phyloP scores from a whole-genome alignment of 2,113 vertebrate species.

The Galeopterus variegatus region DNA sequence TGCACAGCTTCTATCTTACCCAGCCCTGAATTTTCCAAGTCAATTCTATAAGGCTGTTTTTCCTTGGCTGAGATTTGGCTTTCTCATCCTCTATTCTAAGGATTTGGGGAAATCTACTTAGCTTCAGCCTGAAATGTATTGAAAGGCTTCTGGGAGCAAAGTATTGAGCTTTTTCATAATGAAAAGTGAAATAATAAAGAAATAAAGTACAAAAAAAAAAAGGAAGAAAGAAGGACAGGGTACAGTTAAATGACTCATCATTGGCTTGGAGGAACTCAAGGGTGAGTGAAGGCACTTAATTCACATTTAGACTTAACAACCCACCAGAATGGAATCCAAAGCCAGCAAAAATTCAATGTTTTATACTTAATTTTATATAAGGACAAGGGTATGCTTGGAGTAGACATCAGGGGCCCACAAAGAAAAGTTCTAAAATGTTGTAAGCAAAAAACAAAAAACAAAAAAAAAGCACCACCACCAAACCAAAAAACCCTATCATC shows the following conservation, averaged over 20 bases:
- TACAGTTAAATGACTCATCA: background rate
- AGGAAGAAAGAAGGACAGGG: background rate
- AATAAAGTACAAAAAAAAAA: background rate
- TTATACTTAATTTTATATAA: background rate
- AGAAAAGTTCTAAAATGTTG: background rate
- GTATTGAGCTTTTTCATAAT: background rate
- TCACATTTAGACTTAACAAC: background rate
- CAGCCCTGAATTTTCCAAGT: background rate
- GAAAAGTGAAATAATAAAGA: background rate
- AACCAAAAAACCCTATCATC: background rate
- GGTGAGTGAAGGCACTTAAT: background rate
- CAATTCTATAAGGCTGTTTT: background rate
- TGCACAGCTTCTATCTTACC: background rate
- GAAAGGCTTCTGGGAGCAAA: background rate
- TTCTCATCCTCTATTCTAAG: background rate
- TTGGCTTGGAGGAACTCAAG: background rate
- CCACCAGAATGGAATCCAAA: background rate
- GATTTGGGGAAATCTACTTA: slow-evolving; percentile 5
- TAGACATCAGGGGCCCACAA: background rate
- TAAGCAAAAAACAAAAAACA: background rate
- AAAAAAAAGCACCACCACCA: background rate
- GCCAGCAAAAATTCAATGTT: background rate
- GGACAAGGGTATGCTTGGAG: background rate
- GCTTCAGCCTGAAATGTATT: background rate
- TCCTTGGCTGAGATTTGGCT: background rate